These are phyloP conservation scores for Euclidia mi DNA, from an alignment of 2,888 invertebrate species.

Conservation along the genomic window DNA sequence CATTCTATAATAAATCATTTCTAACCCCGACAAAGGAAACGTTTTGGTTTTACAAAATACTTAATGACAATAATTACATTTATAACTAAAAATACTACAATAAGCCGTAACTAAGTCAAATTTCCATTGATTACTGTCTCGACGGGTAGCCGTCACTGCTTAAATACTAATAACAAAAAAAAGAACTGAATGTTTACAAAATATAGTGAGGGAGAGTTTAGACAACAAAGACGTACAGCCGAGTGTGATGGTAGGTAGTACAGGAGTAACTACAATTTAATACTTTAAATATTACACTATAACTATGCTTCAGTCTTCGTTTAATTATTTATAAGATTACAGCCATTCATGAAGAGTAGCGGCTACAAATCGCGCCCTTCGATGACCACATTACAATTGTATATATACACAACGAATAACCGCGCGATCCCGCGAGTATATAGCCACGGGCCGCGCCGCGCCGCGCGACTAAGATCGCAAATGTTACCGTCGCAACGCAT, in stretches of 20 bases:
- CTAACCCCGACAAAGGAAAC: slow-evolving; percentile 50
- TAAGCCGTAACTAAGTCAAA: slow-evolving; percentile 42
- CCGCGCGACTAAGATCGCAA: slow-evolving; percentile 25
- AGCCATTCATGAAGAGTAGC: slow-evolving; percentile 78
- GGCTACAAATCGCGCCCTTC: slow-evolving; percentile 68
- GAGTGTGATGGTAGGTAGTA: slow-evolving; percentile 76
- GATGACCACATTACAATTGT: slow-evolving; percentile 70
- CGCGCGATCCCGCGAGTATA: slow-evolving; percentile 40
- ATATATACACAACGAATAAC: slow-evolving; percentile 66
- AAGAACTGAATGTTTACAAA: slow-evolving; percentile 48
- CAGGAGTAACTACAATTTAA: slow-evolving; percentile 75
- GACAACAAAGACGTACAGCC: slow-evolving; percentile 70
- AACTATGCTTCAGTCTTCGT: slow-evolving; percentile 89
- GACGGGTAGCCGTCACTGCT: slow-evolving; percentile 30
- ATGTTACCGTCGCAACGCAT: slow-evolving; percentile 39
- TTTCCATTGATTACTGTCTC: slow-evolving; percentile 35
- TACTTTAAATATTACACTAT: slow-evolving; percentile 87
- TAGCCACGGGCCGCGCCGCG: slow-evolving; percentile 21
- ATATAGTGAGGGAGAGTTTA: slow-evolving; percentile 43
- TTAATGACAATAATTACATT: slow-evolving; percentile 50
- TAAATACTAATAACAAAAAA: slow-evolving; percentile 52
- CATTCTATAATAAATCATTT: slow-evolving; percentile 27
- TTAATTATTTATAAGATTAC: slow-evolving; percentile 83
- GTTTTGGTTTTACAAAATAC: slow-evolving; percentile 51
- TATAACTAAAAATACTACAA: slow-evolving; percentile 50